phyloP scores from a whole-genome alignment of 1,140 invertebrate species.

The Penaeus japonicus region DNA sequence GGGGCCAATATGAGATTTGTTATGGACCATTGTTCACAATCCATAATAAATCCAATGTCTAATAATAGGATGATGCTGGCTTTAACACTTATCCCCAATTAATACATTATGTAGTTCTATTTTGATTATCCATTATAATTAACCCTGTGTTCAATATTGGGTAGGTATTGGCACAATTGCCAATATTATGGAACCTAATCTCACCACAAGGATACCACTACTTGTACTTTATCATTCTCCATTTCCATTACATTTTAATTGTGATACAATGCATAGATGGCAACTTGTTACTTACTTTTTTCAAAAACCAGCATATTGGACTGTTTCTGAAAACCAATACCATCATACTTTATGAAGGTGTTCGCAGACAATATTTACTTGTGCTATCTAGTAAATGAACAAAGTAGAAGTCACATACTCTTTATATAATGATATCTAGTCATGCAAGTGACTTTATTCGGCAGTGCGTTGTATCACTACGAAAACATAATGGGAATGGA shows the following conservation, averaged over 20 bases:
- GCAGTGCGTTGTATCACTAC: constrained; percentile 4
- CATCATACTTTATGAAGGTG: not conserved
- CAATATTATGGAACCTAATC: not conserved
- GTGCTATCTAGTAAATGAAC: constrained; percentile 21
- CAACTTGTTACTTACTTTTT: not conserved
- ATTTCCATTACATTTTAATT: too few relatives aligned
- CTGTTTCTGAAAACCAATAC: not conserved
- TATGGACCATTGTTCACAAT: not conserved
- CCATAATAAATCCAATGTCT: not conserved
- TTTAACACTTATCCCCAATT: constrained; percentile 2
- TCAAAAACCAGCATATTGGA: not conserved
- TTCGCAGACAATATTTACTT: not conserved
- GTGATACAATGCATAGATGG: too few relatives aligned
- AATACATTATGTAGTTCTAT: not conserved
- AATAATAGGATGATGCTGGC: not conserved
- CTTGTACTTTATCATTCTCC: too few relatives aligned
- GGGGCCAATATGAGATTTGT: not conserved
- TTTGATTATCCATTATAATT: constrained; percentile 7
- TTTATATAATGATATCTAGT: constrained; percentile 6
- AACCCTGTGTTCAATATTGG: not conserved
- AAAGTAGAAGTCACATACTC: not conserved
- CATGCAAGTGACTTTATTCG: not conserved
- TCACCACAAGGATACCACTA: too few relatives aligned
- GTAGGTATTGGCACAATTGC: not conserved
- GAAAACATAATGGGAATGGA: constrained; percentile 6